Conservation (phyloP, 2,113 vertebrate genomes). For the Vulpes vulpes region DNA sequence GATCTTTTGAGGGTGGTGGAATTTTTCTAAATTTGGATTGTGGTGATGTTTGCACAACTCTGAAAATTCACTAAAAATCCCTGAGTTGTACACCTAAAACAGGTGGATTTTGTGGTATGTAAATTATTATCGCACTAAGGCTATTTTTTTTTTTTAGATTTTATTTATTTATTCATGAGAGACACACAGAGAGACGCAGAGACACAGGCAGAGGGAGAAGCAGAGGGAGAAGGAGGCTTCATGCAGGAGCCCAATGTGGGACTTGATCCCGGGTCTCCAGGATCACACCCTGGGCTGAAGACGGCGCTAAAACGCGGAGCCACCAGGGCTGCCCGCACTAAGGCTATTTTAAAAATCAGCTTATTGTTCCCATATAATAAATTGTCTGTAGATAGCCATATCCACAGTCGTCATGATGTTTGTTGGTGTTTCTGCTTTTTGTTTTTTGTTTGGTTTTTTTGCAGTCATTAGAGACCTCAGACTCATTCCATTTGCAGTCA, state of each 20-base stretch:
- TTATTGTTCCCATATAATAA: not conserved
- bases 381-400: not conserved
- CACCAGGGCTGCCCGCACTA: not conserved
- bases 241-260: too few relatives aligned
- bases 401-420: not conserved
- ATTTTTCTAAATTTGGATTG: not conserved
- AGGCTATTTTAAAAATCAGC: slow-evolving; percentile 8
- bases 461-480: not conserved
- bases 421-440: not conserved
- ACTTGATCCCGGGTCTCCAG: too few relatives aligned
- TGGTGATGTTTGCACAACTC: not conserved
- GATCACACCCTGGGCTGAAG: too few relatives aligned
- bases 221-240: too few relatives aligned
- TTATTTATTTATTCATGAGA: too few relatives aligned
- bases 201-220: too few relatives aligned
- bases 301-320: too few relatives aligned
- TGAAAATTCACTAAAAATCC: slow-evolving; percentile 15
- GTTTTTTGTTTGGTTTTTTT: not conserved
- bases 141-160: not conserved
- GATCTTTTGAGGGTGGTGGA: not conserved
- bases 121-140: slow-evolving; percentile 13
- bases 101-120: not conserved
- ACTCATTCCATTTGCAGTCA: not conserved
- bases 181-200: too few relatives aligned
- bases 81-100: not conserved